Evolutionary conservation across 2,888 invertebrate genomes (phyloP).

Genomic region (Drosophila kanekoi): DNA sequence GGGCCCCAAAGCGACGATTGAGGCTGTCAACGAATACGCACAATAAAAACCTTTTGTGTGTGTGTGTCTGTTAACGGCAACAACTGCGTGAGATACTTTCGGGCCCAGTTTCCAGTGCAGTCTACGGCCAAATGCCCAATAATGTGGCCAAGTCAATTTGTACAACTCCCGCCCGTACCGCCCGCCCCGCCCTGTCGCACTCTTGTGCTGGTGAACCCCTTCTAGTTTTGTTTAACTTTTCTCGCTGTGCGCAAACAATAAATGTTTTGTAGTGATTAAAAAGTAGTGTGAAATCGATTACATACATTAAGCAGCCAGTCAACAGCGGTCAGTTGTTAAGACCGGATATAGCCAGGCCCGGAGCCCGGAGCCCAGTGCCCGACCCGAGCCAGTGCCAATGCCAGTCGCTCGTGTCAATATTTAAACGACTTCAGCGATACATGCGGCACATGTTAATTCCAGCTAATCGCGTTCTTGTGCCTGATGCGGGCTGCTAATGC

Average conservation of each 20-base stretch:
- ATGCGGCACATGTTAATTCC: constrained; percentile 72
- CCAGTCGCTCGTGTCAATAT: constrained; percentile 54
- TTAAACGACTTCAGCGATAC: constrained; percentile 47
- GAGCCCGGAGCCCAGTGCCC: background rate
- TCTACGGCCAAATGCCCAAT: constrained; percentile 59
- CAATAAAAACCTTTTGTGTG: constrained; percentile 73
- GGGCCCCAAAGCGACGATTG: constrained; percentile 51
- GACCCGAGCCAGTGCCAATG: constrained; percentile 1
- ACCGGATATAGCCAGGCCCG: constrained; percentile 59
- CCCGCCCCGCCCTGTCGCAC: constrained; percentile 6
- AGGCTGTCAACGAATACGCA: constrained; percentile 74
- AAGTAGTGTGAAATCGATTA: constrained; percentile 80
- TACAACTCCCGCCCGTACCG: constrained; percentile 42
- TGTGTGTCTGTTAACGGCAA: constrained; percentile 15
- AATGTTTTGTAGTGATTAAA: constrained; percentile 77
- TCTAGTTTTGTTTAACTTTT: constrained; percentile 69
- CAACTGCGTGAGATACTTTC: constrained; percentile 68
- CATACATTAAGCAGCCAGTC: constrained; percentile 60
- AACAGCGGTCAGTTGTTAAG: constrained; percentile 45
- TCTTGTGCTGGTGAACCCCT: background rate
- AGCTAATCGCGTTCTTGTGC: constrained; percentile 54
- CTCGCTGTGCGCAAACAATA: constrained; percentile 74
- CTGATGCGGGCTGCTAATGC: constrained; percentile 10
- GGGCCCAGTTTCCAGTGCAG: constrained; percentile 36
- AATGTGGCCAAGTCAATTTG: constrained; percentile 77